Percentiles rank a stretch among this genome's conserved stretches.
Conservation (phyloP, 2,888 invertebrate genomes). For the Limnephilus auricula region DNA sequence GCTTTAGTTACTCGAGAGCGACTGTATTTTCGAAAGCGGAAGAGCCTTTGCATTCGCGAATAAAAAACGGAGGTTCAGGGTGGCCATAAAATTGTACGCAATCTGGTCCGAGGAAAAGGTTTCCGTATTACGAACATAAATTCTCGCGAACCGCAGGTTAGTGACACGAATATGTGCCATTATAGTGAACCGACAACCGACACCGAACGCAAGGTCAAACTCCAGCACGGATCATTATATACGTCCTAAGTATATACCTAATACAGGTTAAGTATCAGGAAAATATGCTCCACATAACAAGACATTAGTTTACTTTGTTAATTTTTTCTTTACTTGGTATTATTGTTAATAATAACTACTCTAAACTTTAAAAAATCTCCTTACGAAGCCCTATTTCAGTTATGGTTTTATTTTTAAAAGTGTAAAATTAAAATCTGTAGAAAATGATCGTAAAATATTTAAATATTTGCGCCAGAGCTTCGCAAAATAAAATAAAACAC, state of each 20-base stretch:
- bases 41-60: conserved; percentile 21
- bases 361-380: no score
- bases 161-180: conserved; percentile 19
- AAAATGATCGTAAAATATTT: no score
- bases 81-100: conserved; percentile 14
- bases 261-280: background rate
- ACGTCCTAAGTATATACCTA: background rate
- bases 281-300: background rate
- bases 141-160: conserved; percentile 20
- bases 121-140: conserved; percentile 29
- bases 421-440: no score
- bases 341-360: no score
- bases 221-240: background rate
- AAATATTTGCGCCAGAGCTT: no score
- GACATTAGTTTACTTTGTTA: no score
- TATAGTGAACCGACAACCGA: background rate
- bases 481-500: no score
- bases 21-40: conserved; percentile 10
- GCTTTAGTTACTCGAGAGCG: conserved; percentile 3
- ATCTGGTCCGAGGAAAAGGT: conserved; percentile 10
- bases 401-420: no score
- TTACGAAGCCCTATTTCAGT: no score
- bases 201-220: background rate
- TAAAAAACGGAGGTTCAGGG: background rate
- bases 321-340: no score